Evolutionary conservation across 2,797 vertebrate species (phyloP).

Genomic region (Moxostoma hubbsi): DNA sequence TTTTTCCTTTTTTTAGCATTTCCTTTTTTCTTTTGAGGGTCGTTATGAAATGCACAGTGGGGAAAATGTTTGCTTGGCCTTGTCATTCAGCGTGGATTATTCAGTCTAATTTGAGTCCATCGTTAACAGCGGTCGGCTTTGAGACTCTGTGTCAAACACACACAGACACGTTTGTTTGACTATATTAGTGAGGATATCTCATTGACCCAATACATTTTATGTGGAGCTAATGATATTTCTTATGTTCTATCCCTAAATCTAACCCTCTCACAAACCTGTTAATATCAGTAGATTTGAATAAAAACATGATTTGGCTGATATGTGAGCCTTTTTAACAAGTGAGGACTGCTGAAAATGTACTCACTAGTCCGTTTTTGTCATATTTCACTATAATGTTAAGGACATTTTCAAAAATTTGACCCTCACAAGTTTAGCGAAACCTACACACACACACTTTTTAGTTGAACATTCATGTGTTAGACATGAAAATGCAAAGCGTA

Average conservation of each 20-base stretch:
- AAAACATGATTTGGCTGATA: too few species aligned
- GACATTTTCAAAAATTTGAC: too few species aligned
- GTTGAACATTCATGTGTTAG: too few species aligned
- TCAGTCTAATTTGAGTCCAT: conserved; percentile 48
- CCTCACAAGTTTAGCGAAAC: conserved; percentile 1
- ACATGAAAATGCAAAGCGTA: background rate
- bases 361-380: too few species aligned
- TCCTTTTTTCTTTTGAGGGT: conserved; percentile 22
- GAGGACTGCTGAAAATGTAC: too few species aligned
- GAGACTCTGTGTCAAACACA: conserved; percentile 26
- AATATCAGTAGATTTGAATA: too few species aligned
- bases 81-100: conserved; percentile 43
- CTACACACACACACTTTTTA: background rate
- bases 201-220: too few species aligned
- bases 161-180: background rate
- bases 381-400: too few species aligned
- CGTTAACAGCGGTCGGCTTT: conserved; percentile 16
- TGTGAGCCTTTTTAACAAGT: too few species aligned
- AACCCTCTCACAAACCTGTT: background rate
- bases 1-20: background rate
- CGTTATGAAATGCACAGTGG: conserved; percentile 49
- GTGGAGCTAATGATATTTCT: too few species aligned
- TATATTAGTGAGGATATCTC: too few species aligned
- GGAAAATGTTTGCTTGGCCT: conserved; percentile 47
- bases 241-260: background rate